Evolutionary conservation across 2,888 invertebrate species (phyloP).

Genomic region (Ormyrus thymus): DNA sequence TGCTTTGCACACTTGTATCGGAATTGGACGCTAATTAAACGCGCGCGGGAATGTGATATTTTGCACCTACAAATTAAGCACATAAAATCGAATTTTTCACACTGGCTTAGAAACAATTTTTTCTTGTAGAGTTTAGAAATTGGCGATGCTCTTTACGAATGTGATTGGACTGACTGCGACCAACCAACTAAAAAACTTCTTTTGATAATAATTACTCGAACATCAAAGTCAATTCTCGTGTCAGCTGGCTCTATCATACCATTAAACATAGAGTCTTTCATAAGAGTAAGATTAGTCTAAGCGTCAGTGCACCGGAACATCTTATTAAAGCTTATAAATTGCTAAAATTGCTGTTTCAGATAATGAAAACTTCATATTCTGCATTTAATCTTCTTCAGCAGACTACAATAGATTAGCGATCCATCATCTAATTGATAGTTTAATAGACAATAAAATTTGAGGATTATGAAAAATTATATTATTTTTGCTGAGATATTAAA

Average conservation of each 20-base stretch:
- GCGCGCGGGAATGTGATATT: no score
- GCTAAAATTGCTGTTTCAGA: conserved; percentile 25
- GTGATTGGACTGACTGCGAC: conserved; percentile 26
- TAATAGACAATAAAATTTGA: no score
- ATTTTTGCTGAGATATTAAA: no score
- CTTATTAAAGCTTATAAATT: background rate
- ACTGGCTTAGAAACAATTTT: background rate
- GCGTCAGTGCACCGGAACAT: background rate
- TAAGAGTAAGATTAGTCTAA: conserved; percentile 24
- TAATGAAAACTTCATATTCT: conserved; percentile 41
- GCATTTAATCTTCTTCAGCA: conserved; percentile 49
- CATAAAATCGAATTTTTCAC: background rate
- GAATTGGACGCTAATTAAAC: no score
- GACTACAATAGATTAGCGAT: conserved; percentile 2
- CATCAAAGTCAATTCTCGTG: conserved; percentile 25
- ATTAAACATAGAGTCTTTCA: conserved; percentile 29
- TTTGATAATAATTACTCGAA: conserved; percentile 21
- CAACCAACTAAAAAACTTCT: conserved; percentile 29
- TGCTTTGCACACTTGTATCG: no score
- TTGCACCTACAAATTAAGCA: background rate
- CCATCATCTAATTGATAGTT: no score
- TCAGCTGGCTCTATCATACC: conserved; percentile 25
- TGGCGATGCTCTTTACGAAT: conserved; percentile 29
- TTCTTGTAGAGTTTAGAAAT: conserved; percentile 28
- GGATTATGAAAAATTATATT: no score